These are phyloP conservation scores for Craseonycteris thonglongyai DNA, from an alignment of 2,113 vertebrate genomes.

Conservation along the genomic window DNA sequence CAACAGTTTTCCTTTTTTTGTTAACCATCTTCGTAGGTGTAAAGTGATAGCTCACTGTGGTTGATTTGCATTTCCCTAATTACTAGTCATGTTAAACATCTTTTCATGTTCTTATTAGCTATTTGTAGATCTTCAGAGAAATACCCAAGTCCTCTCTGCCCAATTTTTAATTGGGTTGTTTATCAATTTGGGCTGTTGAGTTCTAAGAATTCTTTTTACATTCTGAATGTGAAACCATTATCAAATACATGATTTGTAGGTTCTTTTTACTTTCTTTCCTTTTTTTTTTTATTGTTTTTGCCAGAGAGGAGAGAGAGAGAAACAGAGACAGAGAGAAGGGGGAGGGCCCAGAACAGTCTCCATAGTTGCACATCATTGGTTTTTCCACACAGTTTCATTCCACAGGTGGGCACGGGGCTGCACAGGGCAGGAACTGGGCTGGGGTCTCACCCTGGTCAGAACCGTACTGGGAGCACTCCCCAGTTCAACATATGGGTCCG, in stretches of 20 bases:
- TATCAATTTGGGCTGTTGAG: not conserved
- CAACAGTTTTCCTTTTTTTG: not conserved
- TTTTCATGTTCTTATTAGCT: not conserved
- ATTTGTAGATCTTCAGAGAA: not conserved
- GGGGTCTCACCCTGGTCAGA: no score
- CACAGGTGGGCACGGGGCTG: no score
- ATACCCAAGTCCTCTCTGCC: not conserved
- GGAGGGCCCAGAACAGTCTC: no score
- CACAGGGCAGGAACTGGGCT: no score
- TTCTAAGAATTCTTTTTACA: not conserved
- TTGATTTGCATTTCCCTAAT: not conserved
- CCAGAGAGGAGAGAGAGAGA: no score
- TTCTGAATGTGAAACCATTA: not conserved
- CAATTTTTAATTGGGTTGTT: not conserved
- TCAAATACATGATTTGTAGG: not conserved
- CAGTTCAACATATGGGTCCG: no score
- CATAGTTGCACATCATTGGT: no score
- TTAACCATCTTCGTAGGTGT: not conserved
- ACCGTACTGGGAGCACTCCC: no score
- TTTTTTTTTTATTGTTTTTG: no score
- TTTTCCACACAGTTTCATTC: no score
- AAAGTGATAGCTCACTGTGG: not conserved
- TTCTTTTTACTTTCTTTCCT: not conserved
- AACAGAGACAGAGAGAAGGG: no score
- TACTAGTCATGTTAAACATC: not conserved